Base-by-base conservation (phyloP, 2,113 vertebrate genomes). In the Tachysurus vachellii region DNA sequence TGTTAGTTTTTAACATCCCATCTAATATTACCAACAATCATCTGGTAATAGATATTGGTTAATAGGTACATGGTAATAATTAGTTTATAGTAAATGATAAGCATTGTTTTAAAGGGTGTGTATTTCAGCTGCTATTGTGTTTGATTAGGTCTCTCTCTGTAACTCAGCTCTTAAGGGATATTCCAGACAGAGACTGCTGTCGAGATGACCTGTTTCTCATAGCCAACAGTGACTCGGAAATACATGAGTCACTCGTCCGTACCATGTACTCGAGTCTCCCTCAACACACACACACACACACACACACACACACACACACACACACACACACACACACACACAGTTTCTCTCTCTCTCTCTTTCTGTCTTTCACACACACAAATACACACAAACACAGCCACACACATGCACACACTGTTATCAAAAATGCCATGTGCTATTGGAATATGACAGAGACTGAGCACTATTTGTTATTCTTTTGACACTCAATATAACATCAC, bases 361-460 rank as follows among this genome's bases (percentile, higher is more conserved):
- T 9, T 50, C 47, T 50, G 5, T 50, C 47, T 50, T 9, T 6
- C 44, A 7, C 8, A 50, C 44, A 36, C 62, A 83, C 61, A 66
- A 44, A 64, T 42, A 64, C 36, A n/a, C 36, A 82, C 61, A 83
- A 44, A 28, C 61, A 66, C 62, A 66, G 5, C 2, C 75, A 77
- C 50, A 68, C 62, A 66, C 44, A 70, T 4, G 2, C 94, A 95
- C 93, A 95, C 76, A 53, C 42, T 57, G 56, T 61, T 76, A 84
- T 94, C 94, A 96, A 95, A 96, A 94, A 95, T 94, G 94, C 93
- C 92, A 94, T 95, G 95, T 95, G 94, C 95, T 96, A 95, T 95
- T 95, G 96, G 95, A 96, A 94, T 94, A 94, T 95, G 96, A 96
- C 96, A 95, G 95, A 96, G 96, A 97, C 94, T 93, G 96, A 97